These are phyloP conservation scores for Diaprepes abbreviatus DNA, from an alignment of 2,888 invertebrate species.

Conservation along the genomic window DNA sequence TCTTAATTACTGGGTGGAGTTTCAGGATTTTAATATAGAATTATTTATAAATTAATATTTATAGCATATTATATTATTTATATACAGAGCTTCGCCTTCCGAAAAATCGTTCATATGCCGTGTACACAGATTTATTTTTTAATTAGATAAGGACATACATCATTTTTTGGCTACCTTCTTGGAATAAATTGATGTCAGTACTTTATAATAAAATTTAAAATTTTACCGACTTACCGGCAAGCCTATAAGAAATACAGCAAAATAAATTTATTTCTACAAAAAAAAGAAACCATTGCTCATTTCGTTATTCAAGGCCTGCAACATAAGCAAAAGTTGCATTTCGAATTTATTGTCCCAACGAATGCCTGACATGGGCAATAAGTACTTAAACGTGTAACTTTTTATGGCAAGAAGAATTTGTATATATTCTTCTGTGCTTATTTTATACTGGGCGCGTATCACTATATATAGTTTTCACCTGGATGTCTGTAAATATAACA, in stretches of 20 bases:
- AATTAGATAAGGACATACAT: too few species aligned
- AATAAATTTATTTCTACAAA: slow-evolving; percentile 20
- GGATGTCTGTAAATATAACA: too few species aligned
- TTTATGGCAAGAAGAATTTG: slow-evolving; percentile 33
- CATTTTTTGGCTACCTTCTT: too few species aligned
- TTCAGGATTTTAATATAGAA: too few species aligned
- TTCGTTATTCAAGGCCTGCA: slow-evolving; percentile 47
- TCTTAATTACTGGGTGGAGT: neutral
- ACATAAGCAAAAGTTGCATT: slow-evolving; percentile 39
- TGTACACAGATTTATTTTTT: too few species aligned
- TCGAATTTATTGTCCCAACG: slow-evolving; percentile 47
- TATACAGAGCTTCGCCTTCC: too few species aligned
- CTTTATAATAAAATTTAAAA: neutral
- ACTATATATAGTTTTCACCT: too few species aligned
- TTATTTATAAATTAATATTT: too few species aligned
- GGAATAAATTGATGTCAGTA: too few species aligned
- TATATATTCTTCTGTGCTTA: slow-evolving; percentile 5
- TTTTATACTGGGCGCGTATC: slow-evolving; percentile 26
- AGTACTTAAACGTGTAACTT: slow-evolving; percentile 42
- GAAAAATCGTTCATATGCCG: too few species aligned
- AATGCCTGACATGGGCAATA: slow-evolving; percentile 47
- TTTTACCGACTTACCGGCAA: neutral
- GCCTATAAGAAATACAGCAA: slow-evolving; percentile 23
- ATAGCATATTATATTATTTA: too few species aligned
- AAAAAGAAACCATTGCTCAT: slow-evolving; percentile 33